A percentile compares a stretch with the other conserved stretches of the same genome.
phyloP scores from a whole-genome alignment of 2,113 vertebrate genomes.

The Sterna hirundo region DNA sequence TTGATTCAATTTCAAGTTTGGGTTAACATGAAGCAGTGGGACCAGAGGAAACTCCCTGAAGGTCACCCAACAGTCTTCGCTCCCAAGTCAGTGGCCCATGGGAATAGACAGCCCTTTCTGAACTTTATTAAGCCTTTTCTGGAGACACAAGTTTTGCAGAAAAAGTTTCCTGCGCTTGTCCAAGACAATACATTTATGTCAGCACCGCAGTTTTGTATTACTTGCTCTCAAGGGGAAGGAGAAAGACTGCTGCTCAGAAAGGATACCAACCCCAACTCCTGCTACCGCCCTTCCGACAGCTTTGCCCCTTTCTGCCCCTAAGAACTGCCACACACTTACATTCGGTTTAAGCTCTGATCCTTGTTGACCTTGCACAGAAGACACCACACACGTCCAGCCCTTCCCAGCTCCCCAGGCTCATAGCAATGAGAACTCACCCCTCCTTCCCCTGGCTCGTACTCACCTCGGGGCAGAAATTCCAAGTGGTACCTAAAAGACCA shows the following conservation, averaged over 20 bases:
- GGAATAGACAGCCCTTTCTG: neutral
- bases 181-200: accelerated
- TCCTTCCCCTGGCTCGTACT: conserved; percentile 21
- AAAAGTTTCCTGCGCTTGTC: neutral
- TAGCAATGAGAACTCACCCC: neutral
- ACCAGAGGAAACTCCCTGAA: neutral
- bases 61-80: neutral
- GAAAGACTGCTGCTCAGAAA: neutral
- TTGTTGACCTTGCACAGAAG: neutral
- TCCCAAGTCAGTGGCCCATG: neutral
- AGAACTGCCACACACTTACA: neutral
- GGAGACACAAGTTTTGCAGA: neutral
- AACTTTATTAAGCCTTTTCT: neutral
- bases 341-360: neutral
- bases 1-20: neutral
- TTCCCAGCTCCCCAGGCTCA: neutral
- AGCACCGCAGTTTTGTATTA: neutral
- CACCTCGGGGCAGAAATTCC: conserved; percentile 70
- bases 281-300: neutral
- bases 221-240: neutral
- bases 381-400: accelerated
- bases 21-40: neutral
- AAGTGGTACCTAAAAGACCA: conserved; percentile 72
- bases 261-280: neutral
- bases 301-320: neutral